A percentile compares a stretch with the other conserved stretches of the same genome.
Conservation (phyloP, 2,113 vertebrate species). For the Silurus asotus region DNA sequence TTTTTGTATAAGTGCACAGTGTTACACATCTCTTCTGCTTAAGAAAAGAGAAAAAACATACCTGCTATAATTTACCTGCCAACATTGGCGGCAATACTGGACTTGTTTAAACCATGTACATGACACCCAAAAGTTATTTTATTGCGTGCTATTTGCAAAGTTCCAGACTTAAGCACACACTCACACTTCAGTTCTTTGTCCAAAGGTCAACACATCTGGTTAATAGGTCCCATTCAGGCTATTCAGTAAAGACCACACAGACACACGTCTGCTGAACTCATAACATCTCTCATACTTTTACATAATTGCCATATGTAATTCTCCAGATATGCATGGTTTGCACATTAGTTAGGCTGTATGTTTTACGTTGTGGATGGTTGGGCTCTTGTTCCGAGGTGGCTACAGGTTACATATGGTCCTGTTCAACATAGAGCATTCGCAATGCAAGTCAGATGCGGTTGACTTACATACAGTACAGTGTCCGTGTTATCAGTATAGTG, state of each 20-base stretch:
- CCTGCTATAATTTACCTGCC: neutral
- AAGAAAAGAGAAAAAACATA: no score
- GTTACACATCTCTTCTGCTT: neutral
- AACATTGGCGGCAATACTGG: neutral
- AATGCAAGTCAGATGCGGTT: constrained; percentile 22
- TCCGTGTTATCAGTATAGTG: neutral
- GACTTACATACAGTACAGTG: neutral
- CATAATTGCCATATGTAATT: neutral
- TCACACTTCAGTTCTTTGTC: neutral
- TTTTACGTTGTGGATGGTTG: constrained; percentile 24
- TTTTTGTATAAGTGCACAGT: neutral
- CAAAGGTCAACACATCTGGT: constrained; percentile 8
- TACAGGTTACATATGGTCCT: constrained; percentile 31
- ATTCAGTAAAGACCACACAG: constrained; percentile 34
- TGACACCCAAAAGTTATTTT: neutral
- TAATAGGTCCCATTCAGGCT: neutral
- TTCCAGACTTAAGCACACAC: neutral
- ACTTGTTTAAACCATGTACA: no score
- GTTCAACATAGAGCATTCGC: neutral
- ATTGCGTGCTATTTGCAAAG: neutral
- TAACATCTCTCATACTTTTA: neutral
- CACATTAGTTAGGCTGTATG: constrained; percentile 8
- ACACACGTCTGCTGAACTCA: constrained; percentile 24
- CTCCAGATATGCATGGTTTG: constrained; percentile 21
- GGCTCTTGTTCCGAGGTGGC: constrained; percentile 19